Conservation (phyloP, 2,888 invertebrate species). For the Coremacera marginata region DNA sequence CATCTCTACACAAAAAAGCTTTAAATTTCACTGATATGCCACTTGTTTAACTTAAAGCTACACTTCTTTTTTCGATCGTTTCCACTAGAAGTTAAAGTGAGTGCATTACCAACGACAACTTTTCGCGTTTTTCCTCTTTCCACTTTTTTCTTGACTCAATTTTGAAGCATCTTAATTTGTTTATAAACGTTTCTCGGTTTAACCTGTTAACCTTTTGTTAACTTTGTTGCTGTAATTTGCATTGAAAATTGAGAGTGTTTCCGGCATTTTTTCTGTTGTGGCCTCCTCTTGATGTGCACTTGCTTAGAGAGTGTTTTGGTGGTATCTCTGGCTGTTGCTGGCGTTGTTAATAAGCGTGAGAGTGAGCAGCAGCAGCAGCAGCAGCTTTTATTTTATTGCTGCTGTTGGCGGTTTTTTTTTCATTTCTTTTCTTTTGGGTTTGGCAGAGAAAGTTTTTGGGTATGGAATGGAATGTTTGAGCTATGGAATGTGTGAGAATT, state of each 20-base stretch:
- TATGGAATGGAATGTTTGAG: background rate
- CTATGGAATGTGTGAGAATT: constrained; percentile 31
- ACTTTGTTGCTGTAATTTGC: background rate
- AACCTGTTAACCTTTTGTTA: background rate
- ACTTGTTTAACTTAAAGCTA: too few relatives aligned
- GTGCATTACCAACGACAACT: too few relatives aligned
- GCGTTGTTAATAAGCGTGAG: constrained; percentile 8
- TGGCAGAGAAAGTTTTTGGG: constrained; percentile 19
- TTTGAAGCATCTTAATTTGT: too few relatives aligned
- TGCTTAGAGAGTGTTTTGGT: background rate
- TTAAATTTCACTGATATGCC: too few relatives aligned
- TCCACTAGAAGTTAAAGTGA: too few relatives aligned
- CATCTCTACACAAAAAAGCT: too few relatives aligned
- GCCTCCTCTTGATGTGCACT: background rate
- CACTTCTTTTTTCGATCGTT: too few relatives aligned
- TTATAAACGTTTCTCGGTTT: too few relatives aligned
- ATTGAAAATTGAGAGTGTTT: constrained; percentile 17
- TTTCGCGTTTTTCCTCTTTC: too few relatives aligned
- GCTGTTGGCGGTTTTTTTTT: background rate
- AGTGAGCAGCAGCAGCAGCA: background rate
- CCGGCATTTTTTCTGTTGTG: background rate
- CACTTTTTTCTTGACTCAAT: too few relatives aligned
- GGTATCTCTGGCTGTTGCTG: background rate
- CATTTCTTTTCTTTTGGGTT: background rate
- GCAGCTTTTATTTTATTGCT: background rate